phyloP scores from a whole-genome alignment of 2,888 invertebrate species.

The Cynaeus angustus region DNA sequence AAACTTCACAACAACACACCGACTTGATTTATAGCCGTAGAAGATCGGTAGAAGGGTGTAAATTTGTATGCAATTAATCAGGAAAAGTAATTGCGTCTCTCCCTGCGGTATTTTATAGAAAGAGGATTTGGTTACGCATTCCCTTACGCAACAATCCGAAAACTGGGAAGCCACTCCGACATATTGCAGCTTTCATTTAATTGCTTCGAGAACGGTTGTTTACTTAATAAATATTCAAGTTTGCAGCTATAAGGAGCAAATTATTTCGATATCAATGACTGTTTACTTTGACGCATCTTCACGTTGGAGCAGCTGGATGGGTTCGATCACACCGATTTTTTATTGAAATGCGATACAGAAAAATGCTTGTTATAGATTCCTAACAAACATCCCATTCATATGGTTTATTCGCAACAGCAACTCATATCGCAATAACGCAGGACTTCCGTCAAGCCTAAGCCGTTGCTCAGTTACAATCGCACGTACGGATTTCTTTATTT shows the following conservation, averaged over 20 bases:
- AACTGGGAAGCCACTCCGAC: constrained; percentile 38
- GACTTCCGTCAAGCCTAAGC: constrained; percentile 50
- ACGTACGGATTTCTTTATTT: constrained; percentile 54
- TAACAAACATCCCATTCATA: constrained; percentile 41
- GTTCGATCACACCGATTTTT: constrained; percentile 14
- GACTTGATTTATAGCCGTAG: constrained; percentile 34
- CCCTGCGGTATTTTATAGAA: constrained; percentile 37
- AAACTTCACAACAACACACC: constrained; percentile 33
- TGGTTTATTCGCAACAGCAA: constrained; percentile 42
- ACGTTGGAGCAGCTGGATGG: constrained; percentile 4
- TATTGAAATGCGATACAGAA: constrained; percentile 20
- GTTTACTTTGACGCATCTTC: constrained; percentile 18
- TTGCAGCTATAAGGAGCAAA: constrained; percentile 20
- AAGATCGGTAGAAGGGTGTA: constrained; percentile 43
- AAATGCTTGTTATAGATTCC: constrained; percentile 2
- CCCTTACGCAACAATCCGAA: constrained; percentile 38
- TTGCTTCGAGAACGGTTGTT: constrained; percentile 31
- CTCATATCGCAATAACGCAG: constrained; percentile 51
- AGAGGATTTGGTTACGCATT: constrained; percentile 40
- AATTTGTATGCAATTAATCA: constrained; percentile 48
- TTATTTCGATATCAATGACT: constrained; percentile 35
- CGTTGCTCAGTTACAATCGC: constrained; percentile 50
- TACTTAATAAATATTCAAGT: constrained; percentile 43
- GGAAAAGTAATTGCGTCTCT: constrained; percentile 43
- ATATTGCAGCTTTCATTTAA: constrained; percentile 36